phyloP scores from a whole-genome alignment of 2,113 vertebrate genomes.

The Amphiprion percula region DNA sequence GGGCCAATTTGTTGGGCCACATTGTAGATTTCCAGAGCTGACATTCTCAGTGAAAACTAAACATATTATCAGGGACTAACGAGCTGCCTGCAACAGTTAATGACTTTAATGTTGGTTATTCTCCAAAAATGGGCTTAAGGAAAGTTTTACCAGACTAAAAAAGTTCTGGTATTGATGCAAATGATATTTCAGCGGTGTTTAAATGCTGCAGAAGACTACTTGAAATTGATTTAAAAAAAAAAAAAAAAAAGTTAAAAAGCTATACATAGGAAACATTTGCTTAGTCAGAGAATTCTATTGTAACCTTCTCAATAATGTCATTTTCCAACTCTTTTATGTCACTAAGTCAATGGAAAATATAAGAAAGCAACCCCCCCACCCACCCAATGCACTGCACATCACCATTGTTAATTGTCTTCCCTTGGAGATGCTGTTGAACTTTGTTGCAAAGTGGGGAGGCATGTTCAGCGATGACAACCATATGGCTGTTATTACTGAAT shows the following conservation, averaged over 20 bases:
- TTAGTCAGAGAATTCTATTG: not conserved
- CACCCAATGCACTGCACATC: constrained; percentile 37
- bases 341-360: constrained; percentile 6
- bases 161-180: not conserved
- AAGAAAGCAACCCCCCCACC: constrained; percentile 17
- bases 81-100: not conserved
- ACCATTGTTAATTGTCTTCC: constrained; percentile 65
- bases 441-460: constrained; percentile 63
- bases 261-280: too few species aligned
- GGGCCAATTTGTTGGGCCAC: too few species aligned
- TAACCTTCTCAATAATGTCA: not conserved
- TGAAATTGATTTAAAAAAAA: too few species aligned
- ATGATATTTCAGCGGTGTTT: not conserved
- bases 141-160: too few species aligned
- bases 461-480: constrained; percentile 74
- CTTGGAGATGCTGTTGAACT: constrained; percentile 58
- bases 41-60: too few species aligned
- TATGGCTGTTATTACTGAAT: constrained; percentile 76
- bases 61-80: not conserved
- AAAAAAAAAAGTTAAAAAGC: too few species aligned
- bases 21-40: too few species aligned
- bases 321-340: constrained; percentile 3
- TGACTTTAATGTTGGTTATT: not conserved
- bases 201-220: not conserved
- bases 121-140: too few species aligned